phyloP scores from a whole-genome alignment of 2,888 invertebrate species.

The Tethea ocularis region DNA sequence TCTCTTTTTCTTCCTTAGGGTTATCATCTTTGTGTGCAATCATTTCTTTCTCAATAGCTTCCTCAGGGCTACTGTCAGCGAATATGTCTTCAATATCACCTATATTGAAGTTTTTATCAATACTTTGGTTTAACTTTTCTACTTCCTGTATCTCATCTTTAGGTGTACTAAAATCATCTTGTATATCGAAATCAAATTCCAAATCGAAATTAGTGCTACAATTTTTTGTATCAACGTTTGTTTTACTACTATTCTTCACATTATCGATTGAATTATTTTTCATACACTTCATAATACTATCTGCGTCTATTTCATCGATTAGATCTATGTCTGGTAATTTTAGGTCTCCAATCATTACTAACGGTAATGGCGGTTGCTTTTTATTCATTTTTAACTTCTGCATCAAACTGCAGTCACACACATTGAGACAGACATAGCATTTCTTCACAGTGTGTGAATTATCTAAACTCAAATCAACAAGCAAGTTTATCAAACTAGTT shows the following conservation, averaged over 20 bases:
- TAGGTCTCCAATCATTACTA: conserved; percentile 44
- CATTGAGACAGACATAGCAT: conserved; percentile 73
- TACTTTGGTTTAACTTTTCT: conserved; percentile 18
- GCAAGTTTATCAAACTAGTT: conserved; percentile 62
- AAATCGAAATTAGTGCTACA: conserved; percentile 49
- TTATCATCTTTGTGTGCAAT: conserved; percentile 26
- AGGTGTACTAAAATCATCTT: conserved; percentile 27
- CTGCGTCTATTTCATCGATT: conserved; percentile 59
- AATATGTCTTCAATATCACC: conserved; percentile 72
- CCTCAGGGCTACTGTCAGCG: conserved; percentile 59
- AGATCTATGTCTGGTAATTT: conserved; percentile 62
- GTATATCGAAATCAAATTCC: conserved; percentile 51
- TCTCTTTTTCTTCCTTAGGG: conserved; percentile 44
- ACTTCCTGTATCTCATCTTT: conserved; percentile 19
- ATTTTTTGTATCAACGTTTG: conserved; percentile 23
- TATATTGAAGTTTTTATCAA: conserved; percentile 66
- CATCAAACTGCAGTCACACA: conserved; percentile 69
- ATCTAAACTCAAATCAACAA: conserved; percentile 76
- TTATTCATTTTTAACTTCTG: conserved; percentile 37
- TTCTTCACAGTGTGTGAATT: conserved; percentile 47
- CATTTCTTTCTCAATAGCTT: conserved; percentile 29
- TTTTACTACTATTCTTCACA: conserved; percentile 19
- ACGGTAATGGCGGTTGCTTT: conserved; percentile 28
- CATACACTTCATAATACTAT: conserved; percentile 46
- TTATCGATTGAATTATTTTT: conserved; percentile 29